These are phyloP conservation scores for Acyrthosiphon pisum DNA, from an alignment of 1,140 invertebrate species.

Conservation along the genomic window DNA sequence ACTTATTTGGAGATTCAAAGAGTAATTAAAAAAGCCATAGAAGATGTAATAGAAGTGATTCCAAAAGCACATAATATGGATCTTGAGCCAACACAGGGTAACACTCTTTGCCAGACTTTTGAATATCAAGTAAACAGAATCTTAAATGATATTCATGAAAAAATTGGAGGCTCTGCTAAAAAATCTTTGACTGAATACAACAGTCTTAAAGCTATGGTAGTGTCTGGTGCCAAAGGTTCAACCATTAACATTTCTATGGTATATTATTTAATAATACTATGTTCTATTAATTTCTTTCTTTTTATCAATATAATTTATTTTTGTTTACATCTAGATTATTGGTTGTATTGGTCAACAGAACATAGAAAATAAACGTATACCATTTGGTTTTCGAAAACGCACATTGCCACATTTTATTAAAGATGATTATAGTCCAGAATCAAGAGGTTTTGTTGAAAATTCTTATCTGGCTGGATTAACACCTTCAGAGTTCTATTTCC, in stretches of 20 bases:
- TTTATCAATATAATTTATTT: conserved; percentile 42
- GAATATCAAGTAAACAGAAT: conserved; percentile 95
- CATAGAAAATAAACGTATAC: conserved; percentile 99
- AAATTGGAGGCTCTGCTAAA: conserved; percentile 98
- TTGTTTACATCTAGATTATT: conserved; percentile 77
- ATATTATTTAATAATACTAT: conserved; percentile 40
- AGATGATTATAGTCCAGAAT: conserved; percentile 99
- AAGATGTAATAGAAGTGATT: conserved; percentile 99
- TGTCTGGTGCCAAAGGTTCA: conserved; percentile 98
- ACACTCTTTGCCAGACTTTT: conserved; percentile 81
- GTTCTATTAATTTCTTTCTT: neutral
- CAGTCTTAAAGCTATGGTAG: conserved; percentile 99
- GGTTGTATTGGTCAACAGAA: conserved; percentile 99
- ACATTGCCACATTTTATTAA: conserved; percentile 99
- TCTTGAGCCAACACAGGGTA: conserved; percentile 97
- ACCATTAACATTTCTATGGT: conserved; percentile 99
- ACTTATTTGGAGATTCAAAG: conserved; percentile 98
- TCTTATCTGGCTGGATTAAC: conserved; percentile 98
- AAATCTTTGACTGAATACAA: conserved; percentile 99
- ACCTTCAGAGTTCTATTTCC: conserved; percentile 99
- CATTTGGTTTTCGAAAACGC: conserved; percentile 97
- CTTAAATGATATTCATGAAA: conserved; percentile 99
- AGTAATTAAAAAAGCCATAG: conserved; percentile 98
- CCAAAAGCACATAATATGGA: conserved; percentile 99
- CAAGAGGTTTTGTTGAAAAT: conserved; percentile 99